These are phyloP conservation scores for Gymnocypris eckloni DNA, from an alignment of 2,797 vertebrate genomes.

Conservation along the genomic window DNA sequence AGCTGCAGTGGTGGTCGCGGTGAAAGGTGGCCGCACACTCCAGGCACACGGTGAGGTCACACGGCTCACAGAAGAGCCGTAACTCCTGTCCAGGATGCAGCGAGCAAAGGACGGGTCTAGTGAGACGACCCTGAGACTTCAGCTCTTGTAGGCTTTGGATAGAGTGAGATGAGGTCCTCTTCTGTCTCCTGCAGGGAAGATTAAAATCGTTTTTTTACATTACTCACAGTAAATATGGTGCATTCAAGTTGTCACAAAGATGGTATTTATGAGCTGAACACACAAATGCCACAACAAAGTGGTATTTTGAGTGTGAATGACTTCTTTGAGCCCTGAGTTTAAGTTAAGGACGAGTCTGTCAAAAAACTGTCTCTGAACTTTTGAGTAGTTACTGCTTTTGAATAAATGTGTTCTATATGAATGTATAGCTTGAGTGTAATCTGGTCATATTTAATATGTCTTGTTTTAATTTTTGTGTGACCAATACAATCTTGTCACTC, in stretches of 20 bases:
- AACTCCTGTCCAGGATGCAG: slow-evolving; percentile 87
- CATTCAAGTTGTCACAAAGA: background rate
- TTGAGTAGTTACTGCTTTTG: background rate
- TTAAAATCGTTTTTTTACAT: background rate
- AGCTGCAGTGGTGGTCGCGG: slow-evolving; percentile 81
- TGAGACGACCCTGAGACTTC: slow-evolving; percentile 74
- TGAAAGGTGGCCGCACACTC: slow-evolving; percentile 84
- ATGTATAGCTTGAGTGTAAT: background rate
- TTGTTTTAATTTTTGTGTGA: background rate
- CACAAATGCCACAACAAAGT: background rate
- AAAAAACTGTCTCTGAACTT: background rate
- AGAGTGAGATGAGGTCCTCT: slow-evolving; percentile 82
- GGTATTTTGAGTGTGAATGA: background rate
- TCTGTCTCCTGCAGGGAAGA: slow-evolving; percentile 83
- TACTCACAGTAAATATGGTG: background rate
- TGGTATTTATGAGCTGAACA: background rate
- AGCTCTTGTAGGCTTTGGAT: slow-evolving; percentile 79
- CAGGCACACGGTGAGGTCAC: slow-evolving; percentile 84
- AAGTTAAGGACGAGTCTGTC: background rate
- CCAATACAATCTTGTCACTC: background rate
- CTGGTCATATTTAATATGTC: background rate
- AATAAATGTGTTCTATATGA: background rate
- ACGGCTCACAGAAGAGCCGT: slow-evolving; percentile 88
- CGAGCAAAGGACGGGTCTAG: slow-evolving; percentile 82
- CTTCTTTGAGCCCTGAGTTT: background rate